Evolutionary conservation across 2,797 vertebrate genomes (phyloP).

Genomic region (Halcyon smyrnensis): DNA sequence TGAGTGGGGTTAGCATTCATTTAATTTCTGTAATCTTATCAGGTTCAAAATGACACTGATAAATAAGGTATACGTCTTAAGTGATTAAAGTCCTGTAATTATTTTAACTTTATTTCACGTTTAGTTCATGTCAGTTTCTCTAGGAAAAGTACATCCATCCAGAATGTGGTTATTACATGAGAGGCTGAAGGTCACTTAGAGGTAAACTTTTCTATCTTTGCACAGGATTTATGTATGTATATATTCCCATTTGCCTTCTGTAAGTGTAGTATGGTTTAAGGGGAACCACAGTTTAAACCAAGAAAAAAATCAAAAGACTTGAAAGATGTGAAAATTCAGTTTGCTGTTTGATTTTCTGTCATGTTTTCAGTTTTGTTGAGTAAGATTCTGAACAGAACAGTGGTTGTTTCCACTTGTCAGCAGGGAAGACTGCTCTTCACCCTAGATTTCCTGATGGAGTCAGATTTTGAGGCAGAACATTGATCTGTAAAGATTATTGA

Average conservation of each 20-base stretch:
- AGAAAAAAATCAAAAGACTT: not conserved
- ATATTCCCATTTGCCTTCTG: not conserved
- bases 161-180: slow-evolving; percentile 14
- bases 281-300: not conserved
- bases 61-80: not conserved
- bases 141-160: not conserved
- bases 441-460: not conserved
- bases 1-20: not conserved
- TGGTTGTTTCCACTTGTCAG: not conserved
- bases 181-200: slow-evolving; percentile 19
- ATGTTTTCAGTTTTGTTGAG: not conserved
- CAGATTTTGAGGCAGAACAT: not conserved
- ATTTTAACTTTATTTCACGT: slow-evolving; percentile 35
- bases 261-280: not conserved
- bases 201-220: not conserved
- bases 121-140: slow-evolving; percentile 27
- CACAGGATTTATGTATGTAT: not conserved
- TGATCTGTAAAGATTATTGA: not conserved
- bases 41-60: not conserved
- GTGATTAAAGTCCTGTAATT: slow-evolving; percentile 37
- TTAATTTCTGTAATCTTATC: slow-evolving; percentile 7
- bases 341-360: not conserved
- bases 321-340: not conserved
- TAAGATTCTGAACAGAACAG: not conserved
- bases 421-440: not conserved